These are phyloP conservation scores for Mellilla xanthometata DNA, from an alignment of 2,888 invertebrate genomes.

Conservation along the genomic window DNA sequence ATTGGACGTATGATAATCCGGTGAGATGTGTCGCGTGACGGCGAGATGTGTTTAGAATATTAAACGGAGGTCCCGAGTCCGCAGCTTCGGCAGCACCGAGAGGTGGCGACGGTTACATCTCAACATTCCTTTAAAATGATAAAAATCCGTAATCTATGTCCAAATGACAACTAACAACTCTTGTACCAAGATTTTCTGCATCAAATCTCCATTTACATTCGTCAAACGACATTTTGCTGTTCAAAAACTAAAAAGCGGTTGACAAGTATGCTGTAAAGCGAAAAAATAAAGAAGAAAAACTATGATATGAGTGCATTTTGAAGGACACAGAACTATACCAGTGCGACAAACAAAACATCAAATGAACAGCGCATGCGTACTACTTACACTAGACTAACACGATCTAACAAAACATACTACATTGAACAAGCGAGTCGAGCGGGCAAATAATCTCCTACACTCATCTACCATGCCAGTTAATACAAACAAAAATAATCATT, in stretches of 20 bases:
- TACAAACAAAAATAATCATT: slow-evolving; percentile 32
- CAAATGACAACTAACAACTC: slow-evolving; percentile 45
- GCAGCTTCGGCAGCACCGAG: slow-evolving; percentile 33
- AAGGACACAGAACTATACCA: slow-evolving; percentile 74
- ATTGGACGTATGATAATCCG: slow-evolving; percentile 1
- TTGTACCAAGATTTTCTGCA: slow-evolving; percentile 61
- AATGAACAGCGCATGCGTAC: slow-evolving; percentile 29
- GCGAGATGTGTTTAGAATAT: no score
- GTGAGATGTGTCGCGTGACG: no score
- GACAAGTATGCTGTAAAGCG: slow-evolving; percentile 59
- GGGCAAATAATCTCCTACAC: slow-evolving; percentile 33
- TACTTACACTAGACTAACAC: slow-evolving; percentile 19
- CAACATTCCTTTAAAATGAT: slow-evolving; percentile 71
- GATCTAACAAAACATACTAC: slow-evolving; percentile 19
- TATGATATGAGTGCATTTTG: slow-evolving; percentile 76
- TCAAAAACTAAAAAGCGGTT: slow-evolving; percentile 56
- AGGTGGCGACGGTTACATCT: slow-evolving; percentile 53
- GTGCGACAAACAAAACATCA: slow-evolving; percentile 39
- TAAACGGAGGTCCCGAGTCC: no score
- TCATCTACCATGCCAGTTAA: slow-evolving; percentile 40
- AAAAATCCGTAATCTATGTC: slow-evolving; percentile 53
- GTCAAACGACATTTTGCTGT: slow-evolving; percentile 53
- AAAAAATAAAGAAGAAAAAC: slow-evolving; percentile 54
- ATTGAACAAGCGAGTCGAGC: slow-evolving; percentile 30
- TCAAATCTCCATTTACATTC: slow-evolving; percentile 39